Base-by-base conservation (phyloP, 2,113 vertebrate species). In the Globicephala melas region DNA sequence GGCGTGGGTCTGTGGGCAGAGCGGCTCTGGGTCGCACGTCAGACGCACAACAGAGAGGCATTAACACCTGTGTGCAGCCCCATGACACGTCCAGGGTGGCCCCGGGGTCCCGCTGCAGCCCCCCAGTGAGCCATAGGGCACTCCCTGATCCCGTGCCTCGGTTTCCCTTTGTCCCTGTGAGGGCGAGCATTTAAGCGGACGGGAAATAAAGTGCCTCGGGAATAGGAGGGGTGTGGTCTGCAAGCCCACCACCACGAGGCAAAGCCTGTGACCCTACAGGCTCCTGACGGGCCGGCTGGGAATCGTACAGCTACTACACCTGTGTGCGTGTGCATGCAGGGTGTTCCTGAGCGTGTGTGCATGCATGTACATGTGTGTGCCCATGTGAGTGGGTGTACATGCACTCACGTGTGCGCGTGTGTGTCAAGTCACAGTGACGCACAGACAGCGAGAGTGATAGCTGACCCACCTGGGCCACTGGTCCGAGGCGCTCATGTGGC, bases 21-120 rank as follows among this genome's bases (percentile, higher is more conserved):
- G 31, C 10, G 23, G 3, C 33, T 36, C 21, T 33, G 17, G 33
- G 6, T 5, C 36, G 7, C 68, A n/a, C 8, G 0, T 0, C 18
- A n/a, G 28, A 17, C 0, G 0, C 12, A 4, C 20, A 10, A 26
- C n/a, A 8, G 20, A 41, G 50, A 8, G 26, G 26, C 31, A 2
- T 5, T 8, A 0, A 31, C 10, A 36, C 17, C n/a, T 20, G 10
- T 18, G 53, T 36, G 5, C 11, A 6, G 31, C 20, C 26, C 44
- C 4, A 1, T 8, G 44, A 50, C 8, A 44, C 4, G 0, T 20
- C 28, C 17, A 20, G 74, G 44, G 26, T 28, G 0, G 44, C 44
- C 73, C 44, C 55, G 6, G 47, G 28, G 28, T 33, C 44, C 74
- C 28, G 1, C 5, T 0, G 47, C 28, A 77, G 47, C 47, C 47